A percentile compares a stretch with the other conserved stretches of the same genome.
Conservation (phyloP, 2,113 vertebrate species). For the Pseudorhombus dupliciocellatus region DNA sequence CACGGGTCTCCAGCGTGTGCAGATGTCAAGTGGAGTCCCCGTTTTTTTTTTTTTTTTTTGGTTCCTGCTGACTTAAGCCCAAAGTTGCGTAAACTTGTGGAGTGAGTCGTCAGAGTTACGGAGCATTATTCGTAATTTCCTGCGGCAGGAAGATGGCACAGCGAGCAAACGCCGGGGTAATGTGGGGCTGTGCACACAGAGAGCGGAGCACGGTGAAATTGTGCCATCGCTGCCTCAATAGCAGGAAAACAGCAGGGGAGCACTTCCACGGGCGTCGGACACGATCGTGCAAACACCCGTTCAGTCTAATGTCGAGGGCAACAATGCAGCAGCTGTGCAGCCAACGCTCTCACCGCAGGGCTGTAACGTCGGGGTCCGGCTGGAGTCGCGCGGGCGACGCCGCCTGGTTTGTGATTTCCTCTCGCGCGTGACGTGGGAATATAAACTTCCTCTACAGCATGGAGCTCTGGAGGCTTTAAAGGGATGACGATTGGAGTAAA, state of each 20-base stretch:
- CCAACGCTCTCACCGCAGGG: slow-evolving; percentile 10
- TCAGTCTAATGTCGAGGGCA: slow-evolving; percentile 37
- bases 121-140: slow-evolving; percentile 46
- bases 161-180: slow-evolving; percentile 40
- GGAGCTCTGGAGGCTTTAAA: not conserved
- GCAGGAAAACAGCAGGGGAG: slow-evolving; percentile 43
- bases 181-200: slow-evolving; percentile 33
- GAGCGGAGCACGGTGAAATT: slow-evolving; percentile 45
- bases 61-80: slow-evolving; percentile 43
- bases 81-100: slow-evolving; percentile 41
- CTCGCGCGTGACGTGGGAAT: not conserved
- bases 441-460: not conserved
- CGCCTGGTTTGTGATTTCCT: slow-evolving; percentile 1
- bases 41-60: too few relatives aligned
- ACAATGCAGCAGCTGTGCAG: slow-evolving; percentile 52
- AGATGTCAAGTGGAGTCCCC: not conserved
- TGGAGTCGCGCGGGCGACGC: slow-evolving; percentile 1
- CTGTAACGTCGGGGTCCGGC: not conserved
- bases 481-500: not conserved
- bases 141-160: slow-evolving; percentile 45
- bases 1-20: not conserved
- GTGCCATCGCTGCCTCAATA: slow-evolving; percentile 44
- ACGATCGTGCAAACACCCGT: slow-evolving; percentile 44
- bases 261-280: slow-evolving; percentile 27
- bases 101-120: slow-evolving; percentile 30